Conservation (phyloP, 2,113 vertebrate species). For the Coryphaenoides rupestris region DNA sequence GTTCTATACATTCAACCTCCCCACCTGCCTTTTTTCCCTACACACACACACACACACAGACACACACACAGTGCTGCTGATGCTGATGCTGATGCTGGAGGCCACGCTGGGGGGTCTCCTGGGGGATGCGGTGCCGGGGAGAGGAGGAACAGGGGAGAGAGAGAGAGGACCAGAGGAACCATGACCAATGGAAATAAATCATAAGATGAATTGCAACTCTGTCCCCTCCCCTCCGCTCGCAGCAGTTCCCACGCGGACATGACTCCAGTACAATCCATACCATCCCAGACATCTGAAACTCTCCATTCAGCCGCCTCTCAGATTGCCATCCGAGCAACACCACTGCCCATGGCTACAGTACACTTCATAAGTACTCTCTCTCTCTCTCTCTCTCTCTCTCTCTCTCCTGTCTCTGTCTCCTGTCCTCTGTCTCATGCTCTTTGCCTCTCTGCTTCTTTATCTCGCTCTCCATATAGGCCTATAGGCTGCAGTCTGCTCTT, state of each 20-base stretch:
- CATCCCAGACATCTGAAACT: too few species aligned
- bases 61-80: conserved; percentile 9
- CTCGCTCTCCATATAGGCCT: too few species aligned
- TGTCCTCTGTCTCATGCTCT: not conserved
- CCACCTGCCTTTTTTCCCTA: not conserved
- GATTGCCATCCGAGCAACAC: not conserved
- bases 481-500: too few species aligned
- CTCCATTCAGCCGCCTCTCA: too few species aligned
- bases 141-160: too few species aligned
- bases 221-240: conserved; percentile 9
- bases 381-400: conserved; percentile 4
- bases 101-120: not conserved
- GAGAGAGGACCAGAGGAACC: conserved; percentile 24
- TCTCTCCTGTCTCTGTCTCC: not conserved
- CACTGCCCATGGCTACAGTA: not conserved
- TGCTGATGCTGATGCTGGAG: conserved; percentile 11
- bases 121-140: conserved; percentile 14
- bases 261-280: too few species aligned
- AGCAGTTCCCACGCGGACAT: too few species aligned
- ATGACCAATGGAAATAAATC: conserved; percentile 57
- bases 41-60: not conserved
- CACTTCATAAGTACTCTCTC: too few species aligned
- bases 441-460: not conserved
- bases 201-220: conserved; percentile 63
- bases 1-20: too few species aligned